A percentile compares a stretch with the other conserved stretches of the same genome.
phyloP scores from a whole-genome alignment of 2,888 invertebrate genomes.

The Philhelius pedissequus region DNA sequence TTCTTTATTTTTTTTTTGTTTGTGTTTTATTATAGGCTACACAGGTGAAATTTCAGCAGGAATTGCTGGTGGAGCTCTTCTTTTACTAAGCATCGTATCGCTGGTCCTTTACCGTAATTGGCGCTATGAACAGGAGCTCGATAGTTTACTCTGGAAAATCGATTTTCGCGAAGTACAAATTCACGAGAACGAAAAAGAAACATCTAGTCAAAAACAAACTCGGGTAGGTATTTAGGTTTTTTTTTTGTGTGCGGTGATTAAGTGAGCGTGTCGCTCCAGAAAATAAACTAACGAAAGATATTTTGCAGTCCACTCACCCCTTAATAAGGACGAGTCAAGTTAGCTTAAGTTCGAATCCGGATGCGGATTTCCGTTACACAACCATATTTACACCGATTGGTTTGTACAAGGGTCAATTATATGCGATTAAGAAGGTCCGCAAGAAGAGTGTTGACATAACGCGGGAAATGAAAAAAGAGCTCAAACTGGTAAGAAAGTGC shows the following conservation, averaged over 20 bases:
- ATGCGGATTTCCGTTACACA: slow-evolving; percentile 93
- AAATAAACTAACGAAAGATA: neutral
- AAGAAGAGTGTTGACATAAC: slow-evolving; percentile 93
- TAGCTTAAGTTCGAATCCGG: slow-evolving; percentile 94
- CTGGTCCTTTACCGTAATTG: slow-evolving; percentile 92
- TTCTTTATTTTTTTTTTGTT: neutral
- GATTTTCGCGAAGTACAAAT: slow-evolving; percentile 93
- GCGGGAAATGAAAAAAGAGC: slow-evolving; percentile 93
- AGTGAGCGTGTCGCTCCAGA: neutral
- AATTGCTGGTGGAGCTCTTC: slow-evolving; percentile 87
- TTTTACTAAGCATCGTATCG: slow-evolving; percentile 86
- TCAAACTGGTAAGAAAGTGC: slow-evolving; percentile 87
- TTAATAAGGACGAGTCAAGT: slow-evolving; percentile 91
- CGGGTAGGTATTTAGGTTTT: slow-evolving; percentile 71
- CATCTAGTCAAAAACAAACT: slow-evolving; percentile 77
- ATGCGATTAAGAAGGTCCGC: slow-evolving; percentile 91
- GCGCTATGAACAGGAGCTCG: slow-evolving; percentile 95
- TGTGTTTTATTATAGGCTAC: slow-evolving; percentile 82
- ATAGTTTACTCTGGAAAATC: slow-evolving; percentile 95
- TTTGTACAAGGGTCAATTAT: slow-evolving; percentile 91
- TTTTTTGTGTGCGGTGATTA: no score
- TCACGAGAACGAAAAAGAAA: slow-evolving; percentile 81
- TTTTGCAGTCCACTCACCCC: slow-evolving; percentile 81
- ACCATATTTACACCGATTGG: slow-evolving; percentile 95
- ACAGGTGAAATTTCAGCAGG: slow-evolving; percentile 91